phyloP scores from a whole-genome alignment of 2,797 vertebrate species.

The Myotis daubentonii region DNA sequence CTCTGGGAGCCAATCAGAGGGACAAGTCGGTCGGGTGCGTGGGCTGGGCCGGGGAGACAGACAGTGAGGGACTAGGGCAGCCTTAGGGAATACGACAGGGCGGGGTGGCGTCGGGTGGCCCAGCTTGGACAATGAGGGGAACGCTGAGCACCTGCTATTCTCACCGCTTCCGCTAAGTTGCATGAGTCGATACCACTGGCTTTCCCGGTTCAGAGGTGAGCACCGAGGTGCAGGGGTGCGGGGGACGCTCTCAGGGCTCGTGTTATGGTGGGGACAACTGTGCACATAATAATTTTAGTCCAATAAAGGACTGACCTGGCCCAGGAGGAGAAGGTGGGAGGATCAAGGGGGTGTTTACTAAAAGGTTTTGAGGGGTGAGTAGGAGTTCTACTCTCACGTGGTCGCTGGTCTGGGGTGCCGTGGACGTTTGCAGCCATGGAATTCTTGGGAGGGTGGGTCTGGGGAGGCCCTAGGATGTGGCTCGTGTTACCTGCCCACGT shows the following conservation, averaged over 20 bases:
- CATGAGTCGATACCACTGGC: fast-evolving
- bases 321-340: not conserved
- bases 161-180: not conserved
- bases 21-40: fast-evolving
- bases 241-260: not conserved
- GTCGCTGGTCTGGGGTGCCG: fast-evolving
- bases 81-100: not conserved
- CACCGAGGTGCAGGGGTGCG: not conserved
- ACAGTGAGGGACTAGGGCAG: not conserved
- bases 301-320: not conserved
- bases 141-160: too few relatives aligned
- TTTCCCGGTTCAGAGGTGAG: not conserved
- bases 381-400: not conserved
- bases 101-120: not conserved
- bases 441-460: not conserved
- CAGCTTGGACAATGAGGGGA: not conserved
- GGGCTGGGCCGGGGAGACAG: not conserved
- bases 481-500: fast-evolving
- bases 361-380: not conserved
- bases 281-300: not conserved
- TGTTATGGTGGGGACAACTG: not conserved
- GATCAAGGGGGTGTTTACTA: not conserved
- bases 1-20: not conserved
- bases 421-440: fast-evolving
- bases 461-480: not conserved